These are phyloP conservation scores for Octodon degus DNA, from an alignment of 2,113 vertebrate species.

Conservation along the genomic window DNA sequence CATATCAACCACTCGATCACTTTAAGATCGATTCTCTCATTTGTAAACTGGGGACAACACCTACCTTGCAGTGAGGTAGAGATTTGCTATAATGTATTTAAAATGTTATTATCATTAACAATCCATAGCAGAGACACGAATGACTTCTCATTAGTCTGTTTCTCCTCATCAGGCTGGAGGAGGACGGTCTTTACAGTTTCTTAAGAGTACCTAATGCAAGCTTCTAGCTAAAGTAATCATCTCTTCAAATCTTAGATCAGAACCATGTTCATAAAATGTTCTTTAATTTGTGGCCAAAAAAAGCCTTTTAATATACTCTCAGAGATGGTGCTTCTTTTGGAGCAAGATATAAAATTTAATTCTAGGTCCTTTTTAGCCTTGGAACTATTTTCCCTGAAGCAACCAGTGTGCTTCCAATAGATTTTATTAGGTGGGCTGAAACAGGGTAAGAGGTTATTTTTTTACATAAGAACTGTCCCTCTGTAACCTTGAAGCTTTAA, in stretches of 20 bases:
- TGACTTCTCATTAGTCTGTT: neutral
- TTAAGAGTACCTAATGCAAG: constrained; percentile 17
- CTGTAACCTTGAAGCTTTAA: neutral
- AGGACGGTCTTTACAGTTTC: constrained; percentile 9
- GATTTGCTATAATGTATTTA: neutral
- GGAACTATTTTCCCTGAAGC: constrained; percentile 51
- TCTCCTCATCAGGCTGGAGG: constrained; percentile 28
- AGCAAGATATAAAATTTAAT: constrained; percentile 64
- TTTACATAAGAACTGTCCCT: constrained; percentile 30
- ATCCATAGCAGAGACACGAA: neutral
- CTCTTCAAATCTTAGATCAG: constrained; percentile 67
- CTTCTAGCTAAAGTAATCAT: constrained; percentile 46
- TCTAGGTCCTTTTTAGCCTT: constrained; percentile 65
- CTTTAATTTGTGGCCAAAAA: constrained; percentile 58
- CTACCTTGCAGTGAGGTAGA: constrained; percentile 25
- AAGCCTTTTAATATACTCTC: constrained; percentile 45
- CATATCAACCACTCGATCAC: neutral
- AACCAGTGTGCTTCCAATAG: constrained; percentile 32
- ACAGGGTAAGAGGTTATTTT: constrained; percentile 52
- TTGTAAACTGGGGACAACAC: constrained; percentile 19
- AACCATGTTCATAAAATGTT: constrained; percentile 69
- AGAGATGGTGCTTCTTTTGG: constrained; percentile 6
- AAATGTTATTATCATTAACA: constrained; percentile 11
- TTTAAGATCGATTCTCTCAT: constrained; percentile 17
- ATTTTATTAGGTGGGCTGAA: constrained; percentile 68